Base-by-base conservation (phyloP, 2,113 vertebrate genomes). In the Oxygymnocypris stewartii region DNA sequence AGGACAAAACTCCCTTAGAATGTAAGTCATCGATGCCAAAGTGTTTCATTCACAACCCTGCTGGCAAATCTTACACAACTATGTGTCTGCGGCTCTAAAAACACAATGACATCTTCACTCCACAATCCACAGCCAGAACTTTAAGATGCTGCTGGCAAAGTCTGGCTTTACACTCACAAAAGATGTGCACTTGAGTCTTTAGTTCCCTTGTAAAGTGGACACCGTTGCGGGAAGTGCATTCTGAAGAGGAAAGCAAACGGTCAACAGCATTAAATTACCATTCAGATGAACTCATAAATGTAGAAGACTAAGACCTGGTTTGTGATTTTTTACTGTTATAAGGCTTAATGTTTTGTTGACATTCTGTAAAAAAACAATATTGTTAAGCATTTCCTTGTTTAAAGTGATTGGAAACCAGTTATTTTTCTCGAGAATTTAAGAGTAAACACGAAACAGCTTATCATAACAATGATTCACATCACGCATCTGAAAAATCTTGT, bases 51-150 rank as follows among this genome's bases (percentile, higher is more conserved):
- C 93, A 90, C 87, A 85, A 93, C 93, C 92, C 91, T 73, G 79
- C 83, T 82, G 82, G 79, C 85, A 82, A 87, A 89, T 65, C 79
- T 82, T 4, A 12, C 73, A 88, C 23, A 44, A 65, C 73, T 86
- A 13, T 47, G 18, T 88, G 87, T 90, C 14, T 20, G 47, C 42
- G 57, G 7, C 67, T 65, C 47, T 67, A 25, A 40, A 73, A 40
- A 73, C 87, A 87, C 85, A 93, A 94, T 92, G 90, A 88, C 93
- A 91, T 87, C 92, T 95, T 94, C 90, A 89, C 94, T 93, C 93
- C 89, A 88, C 84, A 87, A 90, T 91, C 73, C 13, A 20, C 88
- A 88, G 71, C 59, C 85, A 59, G 14, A 83, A 92, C 93, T 65
- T 79, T 84, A 87, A 88, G 14, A 80, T 88, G 89, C 67, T 63